Conservation (phyloP, 2,888 invertebrate species). For the Tenthredo mesomela region DNA sequence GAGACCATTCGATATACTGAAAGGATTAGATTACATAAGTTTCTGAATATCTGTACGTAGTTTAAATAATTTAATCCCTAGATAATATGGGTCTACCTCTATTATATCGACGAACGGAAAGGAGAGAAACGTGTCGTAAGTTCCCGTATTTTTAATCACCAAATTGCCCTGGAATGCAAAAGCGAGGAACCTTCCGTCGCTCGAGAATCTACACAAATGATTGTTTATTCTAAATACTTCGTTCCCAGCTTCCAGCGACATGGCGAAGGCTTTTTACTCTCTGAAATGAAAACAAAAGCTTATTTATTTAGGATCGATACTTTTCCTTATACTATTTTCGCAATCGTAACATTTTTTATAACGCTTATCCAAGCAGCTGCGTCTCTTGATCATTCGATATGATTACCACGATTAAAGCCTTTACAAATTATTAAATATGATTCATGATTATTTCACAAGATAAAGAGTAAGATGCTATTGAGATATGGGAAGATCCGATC, state of each 20-base stretch:
- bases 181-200: constrained; percentile 67
- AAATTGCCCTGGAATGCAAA: constrained; percentile 69
- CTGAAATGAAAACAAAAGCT: not conserved
- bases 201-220: constrained; percentile 68
- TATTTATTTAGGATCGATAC: too few species aligned
- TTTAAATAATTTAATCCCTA: not conserved
- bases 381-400: not conserved
- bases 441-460: not conserved
- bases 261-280: not conserved
- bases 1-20: constrained; percentile 75
- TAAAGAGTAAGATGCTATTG: not conserved
- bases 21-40: constrained; percentile 42
- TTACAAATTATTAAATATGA: not conserved
- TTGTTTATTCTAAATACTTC: constrained; percentile 64
- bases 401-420: not conserved
- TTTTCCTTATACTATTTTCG: too few species aligned
- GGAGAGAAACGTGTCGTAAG: constrained; percentile 62
- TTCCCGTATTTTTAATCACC: constrained; percentile 65
- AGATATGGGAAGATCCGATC: not conserved
- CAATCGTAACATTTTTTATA: not conserved
- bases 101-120: constrained; percentile 70
- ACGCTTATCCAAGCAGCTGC: not conserved
- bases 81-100: constrained; percentile 69
- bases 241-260: constrained; percentile 29
- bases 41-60: not conserved